Base-by-base conservation (phyloP, 2,888 invertebrate genomes). In the Dysmachus trigonus region DNA sequence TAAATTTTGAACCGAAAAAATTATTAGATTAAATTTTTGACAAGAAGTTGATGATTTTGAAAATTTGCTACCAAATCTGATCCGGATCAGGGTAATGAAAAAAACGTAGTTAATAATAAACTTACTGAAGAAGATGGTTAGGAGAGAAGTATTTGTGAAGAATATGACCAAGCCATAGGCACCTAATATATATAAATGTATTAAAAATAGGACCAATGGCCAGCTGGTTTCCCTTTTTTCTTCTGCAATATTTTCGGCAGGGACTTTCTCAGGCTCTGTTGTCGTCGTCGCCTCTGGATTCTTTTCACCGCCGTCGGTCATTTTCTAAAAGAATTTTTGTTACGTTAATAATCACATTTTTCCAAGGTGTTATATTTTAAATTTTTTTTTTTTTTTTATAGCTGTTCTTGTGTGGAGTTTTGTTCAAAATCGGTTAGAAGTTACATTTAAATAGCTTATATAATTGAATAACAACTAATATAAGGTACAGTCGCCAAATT, bases 141-240 rank as follows among this genome's bases (percentile, higher is more conserved):
- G 89, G 91, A 95, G 93, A 89, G 94, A 93, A 4, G 95, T 94
- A 88, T 94, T 93, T 30, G 93, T 93, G 86, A 95, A 90, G 30
- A 94, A 88, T 2, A 95, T 91, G 90, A 94, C 94, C 13, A 95
- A 86, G 18, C 95, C 95, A 89, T 95, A 95, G 0, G 95, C 79
- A 0, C 95, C 95, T 1, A 96, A 93, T 1, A 95, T 93, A 89
- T 96, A 95, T 4, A 96, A 91, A 91, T 97, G 95, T 86, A 97
- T 94, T 90, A 95, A 95, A 90, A 95, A 94, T 0, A 97, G 93
- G 0, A 97, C 96, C 18, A 93, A 93, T 0, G 95, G 93, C 97
- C 97, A 97, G 89, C 95, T 93, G 0, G 94, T 94, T 87, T 96
- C 96, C 18, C 95, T 92, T 88, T 93, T 93, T n/a, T 62, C 27